Evolutionary conservation across 2,888 invertebrate genomes (phyloP), one percentile per base, ranked within the genome.

Genomic region (Chrysotoxum bicinctum): DNA sequence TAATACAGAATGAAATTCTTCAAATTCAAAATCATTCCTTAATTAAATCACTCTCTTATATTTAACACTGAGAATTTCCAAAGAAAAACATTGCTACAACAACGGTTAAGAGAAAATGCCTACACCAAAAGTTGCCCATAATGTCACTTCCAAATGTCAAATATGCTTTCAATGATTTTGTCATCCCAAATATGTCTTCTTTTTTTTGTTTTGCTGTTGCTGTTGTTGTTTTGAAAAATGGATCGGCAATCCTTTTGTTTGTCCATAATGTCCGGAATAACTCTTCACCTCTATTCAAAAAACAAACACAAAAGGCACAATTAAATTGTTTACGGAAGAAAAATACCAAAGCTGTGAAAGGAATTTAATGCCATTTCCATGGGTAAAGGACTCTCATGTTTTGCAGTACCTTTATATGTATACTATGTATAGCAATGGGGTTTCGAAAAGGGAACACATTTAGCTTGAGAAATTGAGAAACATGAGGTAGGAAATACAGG

Each of bases 291-390:
- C 45, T 35, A 50, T 58, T 48, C 21, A 21, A 48, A 30, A 62
- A 62, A 43, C 62, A 45, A 37, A 54, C 64, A 78, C 23, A 45
- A 73, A 26, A 58, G 64, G 56, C 64, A 19, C 26, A 75, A 69
- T 69, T 75, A 75, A 75, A 60, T 48, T 75, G 60, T 68, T 54
- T 75, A 16, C 52, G 58, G 40, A 79, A 26, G 54, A 62, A 75
- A 74, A 80, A 74, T 74, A 80, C 74, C 79, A 45, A 64, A 64
- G 26, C 30, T 64, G 64, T 64, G 64, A 45, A 45, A 45, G 64
- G 64, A 64, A 64, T 64, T 64, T 45, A n/a, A 64, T 64, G 64
- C 45, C 64, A 64, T 45, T 64, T 64, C 45, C 64, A 64, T 45
- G 32, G 30, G 43, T 16, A 62, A 60, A 43, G 62, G 45, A 64